A percentile compares a stretch with the other conserved stretches of the same genome.
These are phyloP conservation scores for Petrocephalus zakoni DNA, from an alignment of 2,113 vertebrate species.

Conservation along the genomic window DNA sequence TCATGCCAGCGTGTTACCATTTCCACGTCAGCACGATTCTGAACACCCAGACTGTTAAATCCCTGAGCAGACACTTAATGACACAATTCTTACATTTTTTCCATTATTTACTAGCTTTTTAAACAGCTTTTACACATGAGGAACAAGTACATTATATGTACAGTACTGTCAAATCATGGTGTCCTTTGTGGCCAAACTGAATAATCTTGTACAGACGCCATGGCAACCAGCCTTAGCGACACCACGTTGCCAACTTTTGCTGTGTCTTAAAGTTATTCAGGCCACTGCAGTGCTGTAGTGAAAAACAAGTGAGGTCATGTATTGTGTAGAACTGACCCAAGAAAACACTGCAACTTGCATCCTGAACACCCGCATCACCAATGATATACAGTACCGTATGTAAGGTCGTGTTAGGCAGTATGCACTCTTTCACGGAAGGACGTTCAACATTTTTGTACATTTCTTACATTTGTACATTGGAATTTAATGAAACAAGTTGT, in stretches of 20 bases:
- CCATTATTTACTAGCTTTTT: conserved; percentile 35
- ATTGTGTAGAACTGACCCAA: background rate
- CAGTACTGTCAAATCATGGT: background rate
- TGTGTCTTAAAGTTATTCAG: background rate
- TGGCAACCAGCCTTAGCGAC: background rate
- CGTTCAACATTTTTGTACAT: background rate
- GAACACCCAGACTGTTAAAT: conserved; percentile 78
- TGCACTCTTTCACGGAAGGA: background rate
- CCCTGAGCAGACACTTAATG: conserved; percentile 91
- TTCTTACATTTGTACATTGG: conserved; percentile 1
- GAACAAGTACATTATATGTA: conserved; percentile 48
- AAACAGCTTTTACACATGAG: conserved; percentile 46
- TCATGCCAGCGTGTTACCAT: conserved; percentile 64
- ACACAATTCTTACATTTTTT: conserved; percentile 43
- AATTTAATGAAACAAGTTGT: background rate
- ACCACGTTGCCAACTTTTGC: background rate
- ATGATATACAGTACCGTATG: background rate
- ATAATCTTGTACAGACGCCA: background rate
- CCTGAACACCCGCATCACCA: background rate
- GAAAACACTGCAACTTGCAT: background rate
- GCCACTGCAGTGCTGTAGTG: background rate
- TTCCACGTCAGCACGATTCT: conserved; percentile 73
- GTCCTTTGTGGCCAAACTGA: background rate
- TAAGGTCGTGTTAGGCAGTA: background rate
- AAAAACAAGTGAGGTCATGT: background rate